These are phyloP conservation scores for Macaria notata DNA, from an alignment of 2,888 invertebrate species.

Conservation along the genomic window DNA sequence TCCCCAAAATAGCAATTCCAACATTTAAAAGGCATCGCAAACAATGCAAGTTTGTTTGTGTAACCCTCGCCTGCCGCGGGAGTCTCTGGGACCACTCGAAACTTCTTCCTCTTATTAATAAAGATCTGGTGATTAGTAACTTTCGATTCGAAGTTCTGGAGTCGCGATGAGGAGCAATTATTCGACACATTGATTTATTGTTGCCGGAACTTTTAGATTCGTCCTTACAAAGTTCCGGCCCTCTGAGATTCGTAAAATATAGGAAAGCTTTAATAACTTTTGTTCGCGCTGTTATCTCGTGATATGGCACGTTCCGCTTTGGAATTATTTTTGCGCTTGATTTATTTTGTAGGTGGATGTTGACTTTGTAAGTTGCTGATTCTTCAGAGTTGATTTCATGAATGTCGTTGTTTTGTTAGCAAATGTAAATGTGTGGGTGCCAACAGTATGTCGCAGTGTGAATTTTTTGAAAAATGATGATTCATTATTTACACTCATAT, in stretches of 20 bases:
- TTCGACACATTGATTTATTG: constrained; percentile 81
- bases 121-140: constrained; percentile 74
- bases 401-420: not conserved
- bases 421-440: too few species aligned
- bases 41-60: constrained; percentile 15
- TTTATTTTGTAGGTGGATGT: constrained; percentile 21
- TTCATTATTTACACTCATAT: too few species aligned
- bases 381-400: not conserved
- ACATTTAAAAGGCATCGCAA: constrained; percentile 18
- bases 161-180: constrained; percentile 64
- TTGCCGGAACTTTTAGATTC: constrained; percentile 41
- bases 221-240: constrained; percentile 52
- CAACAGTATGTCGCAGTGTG: too few species aligned
- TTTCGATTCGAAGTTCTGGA: constrained; percentile 64
- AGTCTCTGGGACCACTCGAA: constrained; percentile 29
- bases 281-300: constrained; percentile 44
- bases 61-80: constrained; percentile 10
- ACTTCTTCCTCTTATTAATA: constrained; percentile 61
- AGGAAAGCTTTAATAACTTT: constrained; percentile 51
- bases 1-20: constrained; percentile 16
- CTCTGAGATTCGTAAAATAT: constrained; percentile 35
- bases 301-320: constrained; percentile 60
- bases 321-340: constrained; percentile 22
- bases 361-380: constrained; percentile 8
- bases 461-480: too few species aligned